Evolutionary conservation across 2,888 invertebrate species (phyloP), one percentile per base, ranked within the genome.

Genomic region (Malthinus flaveolus): DNA sequence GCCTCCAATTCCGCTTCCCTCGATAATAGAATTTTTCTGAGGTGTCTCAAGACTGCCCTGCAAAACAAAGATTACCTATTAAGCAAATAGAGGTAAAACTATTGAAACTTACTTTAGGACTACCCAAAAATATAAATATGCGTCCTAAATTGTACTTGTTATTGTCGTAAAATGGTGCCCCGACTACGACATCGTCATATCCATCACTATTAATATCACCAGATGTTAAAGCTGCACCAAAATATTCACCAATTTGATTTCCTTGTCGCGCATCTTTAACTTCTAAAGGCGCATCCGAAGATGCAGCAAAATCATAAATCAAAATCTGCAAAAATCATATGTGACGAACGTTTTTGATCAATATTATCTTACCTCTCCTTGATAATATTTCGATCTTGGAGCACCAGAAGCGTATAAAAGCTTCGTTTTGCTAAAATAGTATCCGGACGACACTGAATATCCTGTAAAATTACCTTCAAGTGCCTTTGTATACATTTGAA

Each of bases 131-230:
- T 7, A 81, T 70, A 62, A 81, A 81, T 49, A 83, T 74, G 53
- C 78, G 74, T 32, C 84, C 84, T 53, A 81, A 80, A 49, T 78
- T 75, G 52, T 72, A 76, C 31, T 75, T 75, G 3, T 49, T 50
- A n/a, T 48, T 59, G 9, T 58, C 59, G 45, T 67, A 69, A 56
- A 66, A 72, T 0, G 89, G 89, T 0, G 88, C 87, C 0, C 87
- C 86, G 3, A 89, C 82, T 8, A 88, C 76, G 5, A 89, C 74
- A 68, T 89, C 89, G 59, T 85, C 83, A 8, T 79, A 78, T 0
- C 80, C 81, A 69, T 89, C 88, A 1, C 79, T 80, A 70, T 87
- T 86, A 6, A 88, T 71, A 73, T 89, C 87, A 42, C 84, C 83
- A 2, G 84, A 82, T 10, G 84, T 74, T 7, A 89, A 68, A 1